Evolutionary conservation across 1,140 invertebrate genomes (phyloP).

Genomic region (Melanaphis sacchari): DNA sequence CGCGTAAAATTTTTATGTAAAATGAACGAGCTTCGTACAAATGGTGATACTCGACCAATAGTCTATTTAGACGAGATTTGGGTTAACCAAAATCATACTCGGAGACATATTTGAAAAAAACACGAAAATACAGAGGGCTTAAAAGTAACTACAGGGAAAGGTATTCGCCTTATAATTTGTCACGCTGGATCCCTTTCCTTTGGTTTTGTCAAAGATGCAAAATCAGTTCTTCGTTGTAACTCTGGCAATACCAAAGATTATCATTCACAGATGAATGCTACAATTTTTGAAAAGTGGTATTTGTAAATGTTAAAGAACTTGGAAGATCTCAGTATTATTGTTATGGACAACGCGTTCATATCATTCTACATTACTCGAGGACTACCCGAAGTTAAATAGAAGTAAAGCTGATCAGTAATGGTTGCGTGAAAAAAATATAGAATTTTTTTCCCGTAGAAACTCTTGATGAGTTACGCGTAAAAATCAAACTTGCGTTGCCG

Average conservation of each 20-base stretch:
- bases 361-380: neutral
- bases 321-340: neutral
- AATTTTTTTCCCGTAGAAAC: too few species aligned
- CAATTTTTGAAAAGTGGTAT: too few species aligned
- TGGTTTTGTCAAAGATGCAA: constrained; percentile 10
- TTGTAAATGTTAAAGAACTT: neutral
- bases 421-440: too few species aligned
- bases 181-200: neutral
- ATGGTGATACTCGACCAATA: too few species aligned
- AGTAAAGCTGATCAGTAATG: too few species aligned
- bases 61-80: too few species aligned
- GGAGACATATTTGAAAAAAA: neutral
- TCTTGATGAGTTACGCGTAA: too few species aligned
- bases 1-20: too few species aligned
- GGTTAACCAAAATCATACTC: neutral
- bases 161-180: neutral
- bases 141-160: neutral
- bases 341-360: neutral
- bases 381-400: too few species aligned
- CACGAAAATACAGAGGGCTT: neutral
- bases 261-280: neutral
- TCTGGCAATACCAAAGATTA: neutral
- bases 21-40: too few species aligned
- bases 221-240: neutral
- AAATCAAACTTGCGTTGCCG: too few species aligned